Percentiles rank a stretch among this genome's conserved stretches.
Conservation (phyloP, 2,113 vertebrate genomes). For the Sebastes schlegelii region DNA sequence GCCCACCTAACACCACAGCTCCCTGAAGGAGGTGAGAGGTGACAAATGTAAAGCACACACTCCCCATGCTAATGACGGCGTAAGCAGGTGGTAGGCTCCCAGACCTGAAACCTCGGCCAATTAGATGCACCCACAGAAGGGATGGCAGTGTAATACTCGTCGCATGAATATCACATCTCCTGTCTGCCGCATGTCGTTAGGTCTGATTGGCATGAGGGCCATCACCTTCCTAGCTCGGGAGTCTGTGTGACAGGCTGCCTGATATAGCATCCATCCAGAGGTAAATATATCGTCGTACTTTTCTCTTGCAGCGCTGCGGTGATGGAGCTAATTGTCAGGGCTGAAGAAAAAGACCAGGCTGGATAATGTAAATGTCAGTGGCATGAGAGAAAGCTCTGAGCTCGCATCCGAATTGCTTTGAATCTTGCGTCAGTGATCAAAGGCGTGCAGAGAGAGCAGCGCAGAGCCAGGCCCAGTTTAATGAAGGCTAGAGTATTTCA, state of each 20-base stretch:
- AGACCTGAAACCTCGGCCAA: conserved; percentile 56
- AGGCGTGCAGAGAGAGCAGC: conserved; percentile 46
- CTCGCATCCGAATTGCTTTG: conserved; percentile 67
- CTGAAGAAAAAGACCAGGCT: conserved; percentile 54
- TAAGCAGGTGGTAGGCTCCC: conserved; percentile 58
- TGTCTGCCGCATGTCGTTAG: conserved; percentile 38
- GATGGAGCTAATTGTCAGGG: conserved; percentile 69
- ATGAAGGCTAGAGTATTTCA: conserved; percentile 62
- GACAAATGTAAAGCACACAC: conserved; percentile 54
- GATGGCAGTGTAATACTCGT: not conserved
- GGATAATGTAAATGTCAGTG: conserved; percentile 75
- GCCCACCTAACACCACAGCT: conserved; percentile 36
- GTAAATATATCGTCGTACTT: conserved; percentile 26
- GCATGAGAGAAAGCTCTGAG: conserved; percentile 47
- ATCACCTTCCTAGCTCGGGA: conserved; percentile 27
- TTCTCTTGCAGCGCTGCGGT: conserved; percentile 37
- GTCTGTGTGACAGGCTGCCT: conserved; percentile 34
- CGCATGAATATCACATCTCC: conserved; percentile 42
- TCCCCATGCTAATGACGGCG: conserved; percentile 41
- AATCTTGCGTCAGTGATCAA: conserved; percentile 71
- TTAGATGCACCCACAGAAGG: conserved; percentile 51
- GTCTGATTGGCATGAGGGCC: conserved; percentile 38
- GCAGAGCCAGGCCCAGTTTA: conserved; percentile 43
- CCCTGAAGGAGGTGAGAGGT: conserved; percentile 60
- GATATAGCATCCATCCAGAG: conserved; percentile 39